Conservation (phyloP, 2,113 vertebrate species). For the Scophthalmus maximus region DNA sequence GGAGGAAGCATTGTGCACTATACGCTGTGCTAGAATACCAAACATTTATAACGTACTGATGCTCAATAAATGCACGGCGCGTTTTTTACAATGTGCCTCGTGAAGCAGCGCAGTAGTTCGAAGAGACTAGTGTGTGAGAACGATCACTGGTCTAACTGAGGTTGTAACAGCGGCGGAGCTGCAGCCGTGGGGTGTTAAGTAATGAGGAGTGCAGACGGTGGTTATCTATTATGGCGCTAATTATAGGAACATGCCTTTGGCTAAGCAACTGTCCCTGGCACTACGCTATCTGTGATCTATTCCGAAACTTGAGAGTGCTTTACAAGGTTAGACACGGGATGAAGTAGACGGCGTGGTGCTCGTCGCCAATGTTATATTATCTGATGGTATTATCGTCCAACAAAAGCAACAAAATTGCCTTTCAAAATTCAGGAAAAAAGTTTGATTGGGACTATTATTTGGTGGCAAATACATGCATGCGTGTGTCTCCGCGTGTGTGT, state of each 20-base stretch:
- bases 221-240: constrained; percentile 70
- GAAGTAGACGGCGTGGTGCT: constrained; percentile 22
- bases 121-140: constrained; percentile 39
- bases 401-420: constrained; percentile 58
- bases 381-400: constrained; percentile 32
- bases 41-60: constrained; percentile 12
- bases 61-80: neutral
- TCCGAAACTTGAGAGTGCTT: constrained; percentile 57
- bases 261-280: constrained; percentile 67
- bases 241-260: constrained; percentile 73
- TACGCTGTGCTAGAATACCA: constrained; percentile 11
- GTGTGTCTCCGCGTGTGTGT: neutral
- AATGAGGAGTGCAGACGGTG: constrained; percentile 61
- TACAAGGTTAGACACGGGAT: constrained; percentile 39
- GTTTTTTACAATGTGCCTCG: constrained; percentile 11
- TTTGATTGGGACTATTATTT: constrained; percentile 58
- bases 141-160: constrained; percentile 60
- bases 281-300: constrained; percentile 53
- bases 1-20: neutral
- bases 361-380: constrained; percentile 50
- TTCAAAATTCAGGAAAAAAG: constrained; percentile 40
- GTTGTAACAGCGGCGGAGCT: constrained; percentile 56
- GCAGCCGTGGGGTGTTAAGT: constrained; percentile 52
- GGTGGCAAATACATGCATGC: constrained; percentile 26
- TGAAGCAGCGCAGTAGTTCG: constrained; percentile 26